Evolutionary conservation across 1,140 invertebrate genomes (phyloP), one percentile per base, ranked within the genome.

Genomic region (Antheraea pernyi): DNA sequence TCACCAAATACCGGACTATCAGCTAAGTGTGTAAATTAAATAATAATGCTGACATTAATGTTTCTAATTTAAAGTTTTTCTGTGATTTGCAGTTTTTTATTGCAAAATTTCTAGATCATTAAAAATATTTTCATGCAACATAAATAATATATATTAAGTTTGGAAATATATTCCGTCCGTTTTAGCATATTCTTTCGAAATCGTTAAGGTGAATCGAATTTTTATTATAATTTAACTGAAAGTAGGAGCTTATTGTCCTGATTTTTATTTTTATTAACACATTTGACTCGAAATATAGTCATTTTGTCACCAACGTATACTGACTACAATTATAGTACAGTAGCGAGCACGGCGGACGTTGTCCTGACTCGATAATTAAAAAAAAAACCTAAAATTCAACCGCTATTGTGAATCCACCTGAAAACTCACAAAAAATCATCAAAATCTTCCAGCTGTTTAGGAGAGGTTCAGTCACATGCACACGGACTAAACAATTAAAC

Each of bases 21-120:
- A 42, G n/a, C 63, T 18, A 60, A 63, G 30, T 60, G 36, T 61
- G 59, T 66, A 70, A 69, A 69, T 67, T 59, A 73, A 69, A 64
- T 42, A 64, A 70, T 67, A 73, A 70, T 72, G 67, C 66, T 60
- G 37, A 68, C 65, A 67, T 69, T 69, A 73, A 67, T 73, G 72
- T 70, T 68, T 66, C 46, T 39, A 30, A 60, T 69, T 53, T 69
- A 66, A 73, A 59, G 58, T 39, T 67, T 59, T 64, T 70, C 46
- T 36, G 68, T 58, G 65, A 70, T 69, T 73, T 67, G 59, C 59
- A 7, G 59, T 69, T 69, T 42, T 67, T 67, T 69, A 69, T 70
- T 73, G 68, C 71, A 59, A 73, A 73, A 73, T 67, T 73, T 69
- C 68, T 70, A 67, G 53, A 69, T 67, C 59, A 67, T 67, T 70